Base-by-base conservation (phyloP, 2,797 vertebrate species). In the Myripristis murdjan region DNA sequence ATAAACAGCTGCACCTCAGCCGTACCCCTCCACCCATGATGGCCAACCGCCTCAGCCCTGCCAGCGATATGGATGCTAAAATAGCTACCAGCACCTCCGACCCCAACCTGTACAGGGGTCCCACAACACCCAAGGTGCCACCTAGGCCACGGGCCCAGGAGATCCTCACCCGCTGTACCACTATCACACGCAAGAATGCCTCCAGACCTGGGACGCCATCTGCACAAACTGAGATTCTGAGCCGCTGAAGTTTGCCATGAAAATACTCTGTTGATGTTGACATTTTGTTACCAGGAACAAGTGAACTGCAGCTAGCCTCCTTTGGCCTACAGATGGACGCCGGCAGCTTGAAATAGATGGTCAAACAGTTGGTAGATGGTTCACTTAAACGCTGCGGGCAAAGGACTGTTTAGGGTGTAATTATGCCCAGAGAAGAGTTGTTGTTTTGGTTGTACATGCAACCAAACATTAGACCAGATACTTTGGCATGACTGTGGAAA, bases 141-240 rank as follows among this genome's bases (percentile, higher is more conserved):
- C 70, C 81, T 0, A 93, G 96, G 12, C 97, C 97, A 0, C 77
- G 24, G 0, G 11, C 56, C 1, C 88, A 86, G 0, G 93, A 96
- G 81, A 98, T 98, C 86, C 91, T 95, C 52, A 90, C 78, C 52
- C 91, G 84, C 18, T 99, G 97, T 75, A 93, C 93, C 83, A 94
- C 92, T 0, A 0, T 97, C 65, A 98, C 97, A 0, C 93, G 91
- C 58, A 94, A 92, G 10, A 95, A 95, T 0, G 3, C 83, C 55
- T 61, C 80, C 66, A 81, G 55, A 7, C 16, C 14, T 4, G 1
- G 0, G 0, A 18, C 0, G 0, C 28, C 15, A 1, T 51, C 73
- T 6, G 6, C 54, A n/a, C 18, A 0, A 0, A 1, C 68, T 0
- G 64, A 72, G 54, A 74, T 84, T 0, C 0, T 18, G 1, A 56